Base-by-base conservation (phyloP, 1,140 invertebrate species). In the Mya arenaria region DNA sequence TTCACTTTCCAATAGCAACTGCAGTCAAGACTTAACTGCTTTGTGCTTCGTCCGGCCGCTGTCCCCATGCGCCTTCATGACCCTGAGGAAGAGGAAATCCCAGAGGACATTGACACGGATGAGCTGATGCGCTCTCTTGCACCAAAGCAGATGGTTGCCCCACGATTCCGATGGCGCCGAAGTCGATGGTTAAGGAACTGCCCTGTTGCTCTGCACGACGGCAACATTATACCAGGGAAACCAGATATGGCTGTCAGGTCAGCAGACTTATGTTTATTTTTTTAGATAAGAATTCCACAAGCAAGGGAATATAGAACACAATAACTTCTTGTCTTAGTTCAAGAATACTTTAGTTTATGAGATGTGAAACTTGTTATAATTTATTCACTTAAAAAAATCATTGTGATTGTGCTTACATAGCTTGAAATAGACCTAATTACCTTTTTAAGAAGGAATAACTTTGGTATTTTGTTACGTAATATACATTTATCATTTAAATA, bases 191-290 rank as follows among this genome's bases (percentile, higher is more conserved):
- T 89, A 39, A 84, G 88, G 19, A 86, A 89, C 72, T 93, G 92
- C 86, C 92, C 92, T 37, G 92, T 93, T 4, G 89, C 92, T 44
- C 82, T 93, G 5, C 86, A 87, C 84, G 92, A 93, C 63, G 92
- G 92, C 39, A 91, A 90, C 65, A 86, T 92, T 13, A 56, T 89
- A 30, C 86, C 82, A 19, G 92, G 92, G 44, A 92, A 92, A 86
- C 88, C 92, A 23, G 92, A 93, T 82, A 90, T 89, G 88, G 89
- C 89, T 86, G 91, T 92, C 34, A 89, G 90, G 90, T 92, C n/a
- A n/a, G n/a, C n/a, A n/a, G n/a, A n/a, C n/a, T n/a, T n/a, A n/a
- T n/a, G n/a, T n/a, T n/a, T n/a, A n/a, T n/a, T n/a, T n/a, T n/a
- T n/a, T n/a, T n/a, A n/a, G n/a, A n/a, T n/a, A n/a, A n/a, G n/a